Percentiles rank a stretch among this genome's conserved stretches.
phyloP scores from a whole-genome alignment of 2,113 vertebrate genomes.

The Phylloscopus trochilus region DNA sequence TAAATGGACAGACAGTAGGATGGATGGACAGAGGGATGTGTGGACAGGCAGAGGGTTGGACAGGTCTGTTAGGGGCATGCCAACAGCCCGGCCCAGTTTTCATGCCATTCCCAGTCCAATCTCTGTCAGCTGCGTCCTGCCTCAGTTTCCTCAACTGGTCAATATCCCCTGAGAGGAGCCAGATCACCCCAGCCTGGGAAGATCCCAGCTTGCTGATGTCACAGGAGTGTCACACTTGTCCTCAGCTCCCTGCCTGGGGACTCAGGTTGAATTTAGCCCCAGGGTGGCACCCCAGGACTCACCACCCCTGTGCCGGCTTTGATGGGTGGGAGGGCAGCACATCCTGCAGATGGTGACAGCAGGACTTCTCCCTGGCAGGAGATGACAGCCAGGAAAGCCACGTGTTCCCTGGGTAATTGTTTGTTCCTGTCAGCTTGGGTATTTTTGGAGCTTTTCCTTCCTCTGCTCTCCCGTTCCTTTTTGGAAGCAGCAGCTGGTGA shows the following conservation, averaged over 20 bases:
- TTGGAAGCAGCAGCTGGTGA: neutral
- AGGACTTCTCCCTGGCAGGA: neutral
- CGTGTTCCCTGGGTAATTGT: constrained; percentile 21
- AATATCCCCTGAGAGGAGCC: neutral
- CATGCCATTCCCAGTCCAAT: neutral
- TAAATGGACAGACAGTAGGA: neutral
- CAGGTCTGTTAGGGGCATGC: neutral
- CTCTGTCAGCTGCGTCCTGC: neutral
- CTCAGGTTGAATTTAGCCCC: neutral
- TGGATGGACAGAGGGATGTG: neutral
- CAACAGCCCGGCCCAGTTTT: neutral
- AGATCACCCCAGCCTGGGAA: neutral
- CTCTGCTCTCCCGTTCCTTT: neutral
- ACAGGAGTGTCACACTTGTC: neutral
- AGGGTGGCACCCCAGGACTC: neutral
- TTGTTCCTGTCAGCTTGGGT: constrained; percentile 17
- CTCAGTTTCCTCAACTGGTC: neutral
- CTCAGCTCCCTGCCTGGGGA: neutral
- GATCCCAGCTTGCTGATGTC: neutral
- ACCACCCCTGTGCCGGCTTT: neutral
- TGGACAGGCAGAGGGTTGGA: neutral
- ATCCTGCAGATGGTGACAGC: neutral
- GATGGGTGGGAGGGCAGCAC: neutral
- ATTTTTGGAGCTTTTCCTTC: constrained; percentile 29
- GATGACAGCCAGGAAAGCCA: constrained; percentile 3